These are phyloP conservation scores for Antheraea assamensis DNA, from an alignment of 2,888 invertebrate genomes.

Conservation along the genomic window DNA sequence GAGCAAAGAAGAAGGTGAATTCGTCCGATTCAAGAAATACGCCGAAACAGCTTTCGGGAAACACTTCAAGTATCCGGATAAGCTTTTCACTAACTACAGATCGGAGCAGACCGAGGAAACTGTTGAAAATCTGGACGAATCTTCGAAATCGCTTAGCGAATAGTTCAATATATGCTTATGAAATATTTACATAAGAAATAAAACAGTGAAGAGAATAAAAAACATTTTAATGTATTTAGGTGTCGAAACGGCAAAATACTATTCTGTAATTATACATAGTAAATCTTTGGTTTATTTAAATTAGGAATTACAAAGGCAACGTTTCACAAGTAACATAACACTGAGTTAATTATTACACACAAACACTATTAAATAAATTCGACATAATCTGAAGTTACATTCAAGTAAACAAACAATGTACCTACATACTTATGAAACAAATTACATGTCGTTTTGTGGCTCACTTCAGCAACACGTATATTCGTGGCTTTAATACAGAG, in stretches of 20 bases:
- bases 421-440: no score
- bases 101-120: constrained; percentile 47
- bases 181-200: background rate
- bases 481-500: background rate
- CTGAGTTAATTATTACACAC: background rate
- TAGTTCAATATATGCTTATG: background rate
- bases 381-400: background rate
- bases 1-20: constrained; percentile 52
- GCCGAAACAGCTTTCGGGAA: constrained; percentile 60
- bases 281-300: constrained; percentile 19
- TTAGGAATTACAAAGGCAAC: constrained; percentile 9
- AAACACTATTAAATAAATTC: background rate
- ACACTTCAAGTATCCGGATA: constrained; percentile 52
- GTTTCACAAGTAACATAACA: background rate
- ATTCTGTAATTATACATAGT: background rate
- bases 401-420: background rate
- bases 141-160: constrained; percentile 24
- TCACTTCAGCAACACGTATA: background rate
- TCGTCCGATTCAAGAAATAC: constrained; percentile 49
- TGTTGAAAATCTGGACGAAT: constrained; percentile 36
- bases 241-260: constrained; percentile 6
- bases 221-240: constrained; percentile 14
- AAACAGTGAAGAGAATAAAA: background rate
- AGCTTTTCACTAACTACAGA: constrained; percentile 41
- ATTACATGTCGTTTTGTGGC: background rate